phyloP scores from a whole-genome alignment of 2,888 invertebrate genomes.

The Stenodera caucasica region DNA sequence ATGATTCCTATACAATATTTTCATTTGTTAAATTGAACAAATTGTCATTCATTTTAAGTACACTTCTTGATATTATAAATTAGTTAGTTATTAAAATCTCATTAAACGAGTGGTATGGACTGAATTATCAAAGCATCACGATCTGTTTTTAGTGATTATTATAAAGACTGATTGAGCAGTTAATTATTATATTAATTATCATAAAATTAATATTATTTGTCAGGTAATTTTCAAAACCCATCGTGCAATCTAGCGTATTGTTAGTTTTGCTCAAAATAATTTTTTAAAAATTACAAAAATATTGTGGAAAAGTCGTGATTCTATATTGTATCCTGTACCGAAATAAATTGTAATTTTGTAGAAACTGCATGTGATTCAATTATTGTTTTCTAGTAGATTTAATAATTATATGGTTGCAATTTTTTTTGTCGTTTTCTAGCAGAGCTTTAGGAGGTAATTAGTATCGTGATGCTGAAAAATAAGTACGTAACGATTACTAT shows the following conservation, averaged over 20 bases:
- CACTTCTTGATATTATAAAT: slow-evolving; percentile 25
- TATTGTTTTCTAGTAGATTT: too few species aligned
- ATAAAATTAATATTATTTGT: slow-evolving; percentile 9
- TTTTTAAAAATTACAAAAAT: neutral
- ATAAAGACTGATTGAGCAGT: slow-evolving; percentile 28
- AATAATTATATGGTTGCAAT: neutral
- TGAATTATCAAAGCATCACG: slow-evolving; percentile 30
- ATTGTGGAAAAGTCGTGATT: slow-evolving; percentile 1
- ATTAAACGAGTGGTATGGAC: slow-evolving; percentile 29
- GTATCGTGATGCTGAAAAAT: slow-evolving; percentile 43
- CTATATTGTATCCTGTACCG: neutral
- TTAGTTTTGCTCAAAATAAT: slow-evolving; percentile 23
- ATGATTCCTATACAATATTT: neutral
- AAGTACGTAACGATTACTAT: slow-evolving; percentile 38
- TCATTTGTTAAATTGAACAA: neutral
- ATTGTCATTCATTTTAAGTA: slow-evolving; percentile 13
- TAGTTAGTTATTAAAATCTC: slow-evolving; percentile 24
- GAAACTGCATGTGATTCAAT: slow-evolving; percentile 6
- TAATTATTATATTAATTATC: slow-evolving; percentile 2
- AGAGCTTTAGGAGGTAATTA: slow-evolving; percentile 16
- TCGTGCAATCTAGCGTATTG: slow-evolving; percentile 24
- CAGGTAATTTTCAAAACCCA: slow-evolving; percentile 14
- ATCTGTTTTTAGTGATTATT: slow-evolving; percentile 29
- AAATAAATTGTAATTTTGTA: slow-evolving; percentile 3
- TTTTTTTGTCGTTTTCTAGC: slow-evolving; percentile 9